A percentile compares a stretch with the other conserved stretches of the same genome.
Evolutionary conservation across 2,888 invertebrate genomes (phyloP).

Genomic region (Drosophila neonasuta): DNA sequence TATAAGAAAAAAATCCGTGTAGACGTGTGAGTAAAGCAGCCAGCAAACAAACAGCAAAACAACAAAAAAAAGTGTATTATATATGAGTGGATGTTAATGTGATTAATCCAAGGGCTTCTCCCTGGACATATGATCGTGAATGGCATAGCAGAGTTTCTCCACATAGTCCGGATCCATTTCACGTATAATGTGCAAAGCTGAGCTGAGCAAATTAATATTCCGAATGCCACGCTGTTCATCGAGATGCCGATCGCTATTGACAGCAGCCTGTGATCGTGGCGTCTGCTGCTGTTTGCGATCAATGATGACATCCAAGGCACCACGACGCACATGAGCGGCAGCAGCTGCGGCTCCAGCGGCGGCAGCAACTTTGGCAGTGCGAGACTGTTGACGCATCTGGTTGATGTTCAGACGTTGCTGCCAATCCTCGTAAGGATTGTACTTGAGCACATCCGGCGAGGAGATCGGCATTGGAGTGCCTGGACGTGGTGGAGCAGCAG

Average conservation of each 20-base stretch:
- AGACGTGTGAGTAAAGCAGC: neutral
- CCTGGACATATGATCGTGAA: conserved; percentile 11
- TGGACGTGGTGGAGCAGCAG: neutral
- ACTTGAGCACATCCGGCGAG: neutral
- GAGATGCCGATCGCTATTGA: neutral
- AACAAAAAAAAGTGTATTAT: too few relatives aligned
- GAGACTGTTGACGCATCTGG: neutral
- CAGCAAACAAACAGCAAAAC: neutral
- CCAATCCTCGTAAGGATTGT: neutral
- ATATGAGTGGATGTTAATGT: neutral
- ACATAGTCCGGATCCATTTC: conserved; percentile 29
- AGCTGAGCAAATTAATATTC: conserved; percentile 17
- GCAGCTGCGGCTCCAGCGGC: neutral
- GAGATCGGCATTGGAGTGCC: neutral
- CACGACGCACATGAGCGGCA: neutral
- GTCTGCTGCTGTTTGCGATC: neutral
- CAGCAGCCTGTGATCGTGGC: neutral
- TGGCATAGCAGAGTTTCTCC: conserved; percentile 23
- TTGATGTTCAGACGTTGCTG: neutral
- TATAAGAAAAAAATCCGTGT: neutral
- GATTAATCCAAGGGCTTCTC: neutral
- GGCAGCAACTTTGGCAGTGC: neutral
- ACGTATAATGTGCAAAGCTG: conserved; percentile 17
- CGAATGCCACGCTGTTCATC: neutral
- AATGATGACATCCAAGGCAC: neutral